Conservation (phyloP, 1,140 invertebrate genomes). For the Pseudomyrmex cubaensis region DNA sequence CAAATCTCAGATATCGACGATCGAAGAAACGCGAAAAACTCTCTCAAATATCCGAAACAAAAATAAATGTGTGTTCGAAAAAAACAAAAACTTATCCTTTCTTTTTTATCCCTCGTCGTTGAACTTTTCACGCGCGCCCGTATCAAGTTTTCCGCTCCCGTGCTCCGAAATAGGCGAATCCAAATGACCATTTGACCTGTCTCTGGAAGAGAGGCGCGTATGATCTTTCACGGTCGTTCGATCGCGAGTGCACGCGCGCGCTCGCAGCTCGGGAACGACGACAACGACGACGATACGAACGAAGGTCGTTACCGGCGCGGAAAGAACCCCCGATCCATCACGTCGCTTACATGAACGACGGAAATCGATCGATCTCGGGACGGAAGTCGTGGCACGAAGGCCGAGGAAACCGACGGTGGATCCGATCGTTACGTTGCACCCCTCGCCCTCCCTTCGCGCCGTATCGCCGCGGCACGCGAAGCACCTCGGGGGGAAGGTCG, state of each 20-base stretch:
- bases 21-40: constrained; percentile 7
- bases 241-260: constrained; percentile 17
- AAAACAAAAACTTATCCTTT: background rate
- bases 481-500: constrained; percentile 27
- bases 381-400: constrained; percentile 73
- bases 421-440: constrained; percentile 70
- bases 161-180: constrained; percentile 11
- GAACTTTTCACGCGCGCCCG: background rate
- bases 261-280: constrained; percentile 23
- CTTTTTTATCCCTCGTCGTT: background rate
- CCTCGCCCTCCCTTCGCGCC: background rate
- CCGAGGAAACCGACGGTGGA: constrained; percentile 64
- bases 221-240: constrained; percentile 48
- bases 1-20: background rate
- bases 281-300: constrained; percentile 27
- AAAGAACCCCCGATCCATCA: constrained; percentile 74
- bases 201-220: background rate
- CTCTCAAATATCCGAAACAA: constrained; percentile 1
- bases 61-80: background rate
- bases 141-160: constrained; percentile 14
- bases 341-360: constrained; percentile 69
- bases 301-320: constrained; percentile 70
- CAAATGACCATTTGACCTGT: background rate
- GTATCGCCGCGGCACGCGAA: constrained; percentile 61
- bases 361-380: constrained; percentile 79